phyloP scores from a whole-genome alignment of 2,797 vertebrate genomes.

The Crenichthys baileyi region DNA sequence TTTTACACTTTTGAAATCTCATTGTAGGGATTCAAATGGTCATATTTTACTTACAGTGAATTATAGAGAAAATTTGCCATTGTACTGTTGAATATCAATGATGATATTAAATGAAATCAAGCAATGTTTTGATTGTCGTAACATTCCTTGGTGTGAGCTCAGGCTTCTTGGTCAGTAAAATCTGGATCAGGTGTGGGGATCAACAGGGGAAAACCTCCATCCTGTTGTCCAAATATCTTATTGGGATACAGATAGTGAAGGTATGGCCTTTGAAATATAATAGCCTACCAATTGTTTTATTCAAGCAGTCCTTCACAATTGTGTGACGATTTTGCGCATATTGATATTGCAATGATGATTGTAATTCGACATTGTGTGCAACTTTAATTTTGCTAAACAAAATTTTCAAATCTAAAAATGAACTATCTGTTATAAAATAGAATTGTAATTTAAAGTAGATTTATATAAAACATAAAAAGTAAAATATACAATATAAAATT shows the following conservation, averaged over 20 bases:
- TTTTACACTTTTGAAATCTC: neutral
- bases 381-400: neutral
- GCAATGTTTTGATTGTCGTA: neutral
- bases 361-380: neutral
- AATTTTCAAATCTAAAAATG: neutral
- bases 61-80: neutral
- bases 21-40: neutral
- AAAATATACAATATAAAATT: neutral
- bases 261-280: neutral
- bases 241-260: neutral
- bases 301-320: neutral
- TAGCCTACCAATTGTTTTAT: neutral
- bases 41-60: neutral
- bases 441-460: neutral
- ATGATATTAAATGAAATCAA: neutral
- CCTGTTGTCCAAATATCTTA: no score
- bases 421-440: neutral
- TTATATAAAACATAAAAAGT: neutral
- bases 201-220: neutral
- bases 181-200: neutral
- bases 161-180: neutral
- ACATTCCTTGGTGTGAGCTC: neutral
- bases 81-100: neutral
- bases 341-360: neutral
- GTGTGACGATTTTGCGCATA: neutral